Evolutionary conservation across 2,113 vertebrate genomes (phyloP), one percentile per base, ranked within the genome.

Genomic region (Boulengeromyrus knoepffleri): DNA sequence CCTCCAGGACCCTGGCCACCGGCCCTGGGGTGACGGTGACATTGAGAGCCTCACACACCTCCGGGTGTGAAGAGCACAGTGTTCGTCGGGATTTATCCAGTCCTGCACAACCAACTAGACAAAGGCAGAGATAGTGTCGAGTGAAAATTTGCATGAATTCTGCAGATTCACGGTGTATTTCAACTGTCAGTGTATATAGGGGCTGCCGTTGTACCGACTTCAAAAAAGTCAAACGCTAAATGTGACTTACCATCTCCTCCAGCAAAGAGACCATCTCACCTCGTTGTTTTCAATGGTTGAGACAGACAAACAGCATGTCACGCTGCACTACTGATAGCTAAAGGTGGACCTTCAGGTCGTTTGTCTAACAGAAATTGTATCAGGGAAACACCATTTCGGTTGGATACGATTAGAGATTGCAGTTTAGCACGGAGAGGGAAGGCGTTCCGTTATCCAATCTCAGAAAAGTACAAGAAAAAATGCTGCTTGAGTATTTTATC

Each of bases 21-120:
- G 98, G 98, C 36, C 96, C 97, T 0, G 98, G 98, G 5, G 95
- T 96, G 85, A 99, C 96, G 0, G 97, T 98, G 90, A 98, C 98
- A 49, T 99, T 99, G 93, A 99, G 95, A 91, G 97, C 96, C 50
- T 93, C 93, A 90, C 96, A 97, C 62, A 96, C 39, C 91, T 97
- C 98, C 98, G 95, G 8, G 91, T 91, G 93, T 36, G 21, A 89
- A 93, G 91, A 85, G 19, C 21, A 89, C 39, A 88, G 31, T 39
- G 58, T 53, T 31, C 36, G 49, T 42, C 36, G 36, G 52, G 88
- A 84, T 19, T 89, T 84, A 58, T 89, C 47, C 39, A 45, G 10
- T 12, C 52, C 50, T 58, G 50, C 52, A 62, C 36, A 45, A 31
- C 89, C 12, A 87, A 53, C 85, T 87, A 36, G 47, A 39, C 27